These are phyloP conservation scores for Sphecodes monilicornis DNA, from an alignment of 2,888 invertebrate species.

Conservation along the genomic window DNA sequence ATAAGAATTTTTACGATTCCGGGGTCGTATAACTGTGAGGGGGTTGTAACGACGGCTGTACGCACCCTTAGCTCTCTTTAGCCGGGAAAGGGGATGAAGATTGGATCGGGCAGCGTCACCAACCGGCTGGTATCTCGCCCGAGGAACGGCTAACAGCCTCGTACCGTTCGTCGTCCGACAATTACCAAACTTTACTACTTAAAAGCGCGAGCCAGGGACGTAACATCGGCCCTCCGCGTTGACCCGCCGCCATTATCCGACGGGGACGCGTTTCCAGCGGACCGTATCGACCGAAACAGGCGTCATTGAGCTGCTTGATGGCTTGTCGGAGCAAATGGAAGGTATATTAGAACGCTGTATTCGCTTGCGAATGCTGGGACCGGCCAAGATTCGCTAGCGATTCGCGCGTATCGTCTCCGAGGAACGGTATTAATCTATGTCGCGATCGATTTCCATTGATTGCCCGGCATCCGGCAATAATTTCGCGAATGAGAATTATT, in stretches of 20 bases:
- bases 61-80: background rate
- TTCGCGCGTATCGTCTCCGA: background rate
- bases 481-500: constrained; percentile 5
- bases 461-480: background rate
- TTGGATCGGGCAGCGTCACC: constrained; percentile 22
- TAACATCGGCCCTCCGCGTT: background rate
- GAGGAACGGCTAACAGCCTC: constrained; percentile 36
- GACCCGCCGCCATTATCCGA: constrained; percentile 39
- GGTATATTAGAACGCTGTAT: constrained; percentile 68
- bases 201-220: constrained; percentile 41
- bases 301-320: constrained; percentile 37
- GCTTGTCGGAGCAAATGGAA: constrained; percentile 72
- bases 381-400: constrained; percentile 33
- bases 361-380: background rate
- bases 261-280: constrained; percentile 7
- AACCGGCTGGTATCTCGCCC: constrained; percentile 9
- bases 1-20: background rate
- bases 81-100: background rate
- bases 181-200: constrained; percentile 59
- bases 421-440: background rate
- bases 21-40: background rate
- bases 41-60: background rate
- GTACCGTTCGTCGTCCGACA: constrained; percentile 40
- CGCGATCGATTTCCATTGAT: background rate
- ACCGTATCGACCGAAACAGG: constrained; percentile 27